Evolutionary conservation across 2,113 vertebrate genomes (phyloP), one percentile per base, ranked within the genome.

Genomic region (Perca fluviatilis): DNA sequence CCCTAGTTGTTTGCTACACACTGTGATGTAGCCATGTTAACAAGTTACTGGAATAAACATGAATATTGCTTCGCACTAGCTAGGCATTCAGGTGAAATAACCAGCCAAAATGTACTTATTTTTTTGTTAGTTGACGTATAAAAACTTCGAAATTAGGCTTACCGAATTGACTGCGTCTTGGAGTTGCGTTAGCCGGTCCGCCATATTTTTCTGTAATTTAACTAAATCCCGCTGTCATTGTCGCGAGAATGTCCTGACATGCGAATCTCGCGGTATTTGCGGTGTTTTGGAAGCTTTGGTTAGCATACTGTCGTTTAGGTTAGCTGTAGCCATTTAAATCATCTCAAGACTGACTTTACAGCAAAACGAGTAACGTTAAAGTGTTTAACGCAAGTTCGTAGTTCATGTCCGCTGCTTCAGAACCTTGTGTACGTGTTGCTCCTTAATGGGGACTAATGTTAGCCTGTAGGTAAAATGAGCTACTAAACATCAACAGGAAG

Each of bases 141-240:
- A 66, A 84, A 27, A 47, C 40, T 4, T 5, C 1, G 9, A 68
- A 46, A 50, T 15, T 13, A 19, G 0, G 49, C 95, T 93, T 92
- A 99, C 98, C 90, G 98, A 99, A 78, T 99, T 99, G 43, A 99
- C 97, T 0, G 98, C 98, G 50, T 99, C 98, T 78, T 99, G 98
- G 2, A 99, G 90, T 80, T 99, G 98, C 0, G 98, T 99, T 47
- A 99, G 84, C 4, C 97, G 88, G 49, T 99, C 98, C 91, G 98
- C 98, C 98, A 99, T 99, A n/a, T 0, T 88, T 91, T 86, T 53
- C 64, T 73, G 40, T 85, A 30, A 4, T 25, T 3, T 1, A 6
- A 18, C 33, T 2, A 83, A 61, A 40, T 64, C 18, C 0, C n/a
- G 33, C 19, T 19, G 0, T 12, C 5, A 3, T 40, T 73, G 0